Base-by-base conservation (phyloP, 2,113 vertebrate species). In the Pelecanoides urinatrix region DNA sequence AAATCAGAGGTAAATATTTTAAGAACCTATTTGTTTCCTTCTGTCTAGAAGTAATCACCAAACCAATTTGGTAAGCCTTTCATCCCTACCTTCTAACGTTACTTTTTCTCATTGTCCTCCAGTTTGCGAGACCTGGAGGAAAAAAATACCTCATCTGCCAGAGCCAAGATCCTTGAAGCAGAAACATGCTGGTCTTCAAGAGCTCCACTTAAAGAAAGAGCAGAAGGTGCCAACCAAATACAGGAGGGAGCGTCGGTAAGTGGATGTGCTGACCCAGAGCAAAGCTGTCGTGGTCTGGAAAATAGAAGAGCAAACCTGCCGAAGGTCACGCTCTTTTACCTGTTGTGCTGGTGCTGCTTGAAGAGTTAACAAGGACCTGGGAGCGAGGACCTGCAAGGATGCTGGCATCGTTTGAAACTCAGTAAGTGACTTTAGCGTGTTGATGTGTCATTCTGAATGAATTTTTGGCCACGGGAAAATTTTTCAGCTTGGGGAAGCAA, bases 161-260 rank as follows among this genome's bases (percentile, higher is more conserved):
- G 97, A 99, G 98, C 98, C 98, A 98, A 11, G 98, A 96, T 34
- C 98, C 99, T 91, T 98, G 98, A 30, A 98, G 95, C 88, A 99
- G 96, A 89, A 98, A 77, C 3, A 80, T 25, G 70, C 96, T 98
- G 38, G 96, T 96, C 42, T 97, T 90, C 22, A 98, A 94, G 40
- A 99, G 94, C 90, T 98, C 98, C 85, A 97, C 97, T 94, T 99
- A 32, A 98, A 47, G 92, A 97, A 92, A 55, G 96, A 81, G 67
- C 92, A 96, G 90, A 96, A 78, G 3, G 97, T 67, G 1, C 97
- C 98, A 9, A 8, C 71, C 93, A 29, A 98, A 99, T 77, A 98
- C 93, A 0, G 86, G 90, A 40, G 96, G 94, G 32, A 99, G 95
- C 86, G 99, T 97, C 90, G 98, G n/a, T 1, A 98, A 92, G 96